Evolutionary conservation across 2,113 vertebrate species (phyloP).

Genomic region (Nerophis ophidion): DNA sequence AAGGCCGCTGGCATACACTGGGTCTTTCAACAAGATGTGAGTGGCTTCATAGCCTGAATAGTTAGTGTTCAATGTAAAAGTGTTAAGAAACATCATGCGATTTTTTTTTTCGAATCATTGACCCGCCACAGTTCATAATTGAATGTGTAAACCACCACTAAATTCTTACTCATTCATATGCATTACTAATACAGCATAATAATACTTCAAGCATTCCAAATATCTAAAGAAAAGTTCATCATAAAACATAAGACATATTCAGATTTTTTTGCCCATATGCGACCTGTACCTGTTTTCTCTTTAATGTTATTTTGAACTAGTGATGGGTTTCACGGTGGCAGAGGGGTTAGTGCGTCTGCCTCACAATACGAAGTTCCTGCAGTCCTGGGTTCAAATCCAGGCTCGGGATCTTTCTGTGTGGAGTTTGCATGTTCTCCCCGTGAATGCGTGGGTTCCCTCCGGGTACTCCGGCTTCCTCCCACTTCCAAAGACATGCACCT

Average conservation of each 20-base stretch:
- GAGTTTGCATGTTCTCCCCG: no score
- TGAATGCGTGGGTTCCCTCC: no score
- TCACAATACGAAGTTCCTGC: no score
- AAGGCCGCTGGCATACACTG: slow-evolving; percentile 29
- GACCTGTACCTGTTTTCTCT: not conserved
- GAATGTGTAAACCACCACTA: slow-evolving; percentile 20
- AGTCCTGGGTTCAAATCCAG: no score
- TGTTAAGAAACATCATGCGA: slow-evolving; percentile 17
- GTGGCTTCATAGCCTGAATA: not conserved
- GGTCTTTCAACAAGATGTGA: slow-evolving; percentile 12
- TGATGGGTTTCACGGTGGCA: no score
- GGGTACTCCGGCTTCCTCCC: no score
- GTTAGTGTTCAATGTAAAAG: slow-evolving; percentile 1
- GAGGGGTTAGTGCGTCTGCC: no score
- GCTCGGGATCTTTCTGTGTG: no score
- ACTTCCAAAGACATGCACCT: no score
- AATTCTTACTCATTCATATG: slow-evolving; percentile 31
- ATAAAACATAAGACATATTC: not conserved
- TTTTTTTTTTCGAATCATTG: slow-evolving; percentile 26
- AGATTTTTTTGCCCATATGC: no score
- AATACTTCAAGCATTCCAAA: slow-evolving; percentile 5
- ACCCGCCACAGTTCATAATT: slow-evolving; percentile 49
- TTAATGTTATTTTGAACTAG: not conserved
- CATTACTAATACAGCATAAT: slow-evolving; percentile 22
- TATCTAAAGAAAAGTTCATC: slow-evolving; percentile 1